Evolutionary conservation across 1,140 invertebrate species (phyloP).

Genomic region (Leptoteleia sp.): DNA sequence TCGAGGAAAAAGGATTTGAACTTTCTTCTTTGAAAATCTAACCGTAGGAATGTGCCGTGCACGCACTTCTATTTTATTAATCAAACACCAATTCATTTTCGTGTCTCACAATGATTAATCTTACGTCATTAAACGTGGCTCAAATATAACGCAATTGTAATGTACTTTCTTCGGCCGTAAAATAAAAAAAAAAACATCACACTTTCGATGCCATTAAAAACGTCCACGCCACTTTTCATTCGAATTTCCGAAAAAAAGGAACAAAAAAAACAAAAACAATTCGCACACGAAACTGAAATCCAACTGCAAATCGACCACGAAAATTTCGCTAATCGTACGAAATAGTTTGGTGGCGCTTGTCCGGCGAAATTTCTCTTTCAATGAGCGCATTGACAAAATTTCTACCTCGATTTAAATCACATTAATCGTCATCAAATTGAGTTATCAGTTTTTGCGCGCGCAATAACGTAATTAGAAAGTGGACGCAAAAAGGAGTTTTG

Average conservation of each 20-base stretch:
- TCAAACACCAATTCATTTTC: too few relatives aligned
- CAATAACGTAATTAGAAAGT: conserved; percentile 55
- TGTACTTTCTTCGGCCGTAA: too few relatives aligned
- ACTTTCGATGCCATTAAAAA: too few relatives aligned
- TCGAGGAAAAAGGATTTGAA: not conserved
- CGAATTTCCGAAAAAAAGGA: too few relatives aligned
- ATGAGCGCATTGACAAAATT: conserved; percentile 35
- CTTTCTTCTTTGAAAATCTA: conserved; percentile 20
- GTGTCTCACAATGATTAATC: too few relatives aligned
- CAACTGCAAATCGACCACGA: too few relatives aligned
- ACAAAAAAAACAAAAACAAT: too few relatives aligned
- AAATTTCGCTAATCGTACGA: conserved; percentile 28
- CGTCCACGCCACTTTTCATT: too few relatives aligned
- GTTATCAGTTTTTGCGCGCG: conserved; percentile 42
- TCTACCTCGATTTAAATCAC: conserved; percentile 39
- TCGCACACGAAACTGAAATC: too few relatives aligned
- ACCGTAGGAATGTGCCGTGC: conserved; percentile 1
- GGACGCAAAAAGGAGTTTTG: conserved; percentile 19
- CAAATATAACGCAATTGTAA: not conserved
- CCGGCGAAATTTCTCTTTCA: conserved; percentile 39
- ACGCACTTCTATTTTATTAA: too few relatives aligned
- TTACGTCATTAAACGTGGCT: too few relatives aligned
- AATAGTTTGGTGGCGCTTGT: conserved; percentile 14
- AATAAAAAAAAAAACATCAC: too few relatives aligned
- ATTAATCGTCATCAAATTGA: conserved; percentile 35